Evolutionary conservation across 2,113 vertebrate species (phyloP), one percentile per base, ranked within the genome.

Genomic region (Henicopernis longicauda): DNA sequence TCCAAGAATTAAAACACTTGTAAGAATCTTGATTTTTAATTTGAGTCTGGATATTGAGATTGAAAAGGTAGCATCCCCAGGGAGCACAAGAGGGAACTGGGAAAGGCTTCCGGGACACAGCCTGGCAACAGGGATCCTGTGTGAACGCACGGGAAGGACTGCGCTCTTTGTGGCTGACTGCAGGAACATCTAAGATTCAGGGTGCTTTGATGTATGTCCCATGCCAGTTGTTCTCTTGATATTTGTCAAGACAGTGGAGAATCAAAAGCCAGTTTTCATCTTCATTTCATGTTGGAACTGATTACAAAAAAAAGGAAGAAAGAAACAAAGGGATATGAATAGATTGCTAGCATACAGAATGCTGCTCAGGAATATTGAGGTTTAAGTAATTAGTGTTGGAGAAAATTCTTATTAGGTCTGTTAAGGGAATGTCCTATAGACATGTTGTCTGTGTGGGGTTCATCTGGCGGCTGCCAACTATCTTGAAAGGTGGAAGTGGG

Each of bases 131-230:
- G 26, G 61, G 31, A 32, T 45, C 27, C 72, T 27, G 73, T 42
- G 58, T 42, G 70, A 84, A 32, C 0, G 4, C 55, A 16, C 4
- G 5, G 25, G 11, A 62, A 49, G 18, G 63, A 49, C 83, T 82
- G 62, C 23, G 50, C 0, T 50, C 77, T 36, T 65, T 34, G 47
- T 79, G 69, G 10, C 50, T 76, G 76, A 32, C 52, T 86, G 27
- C 34, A 76, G 40, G 49, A 86, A 49, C 62, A 74, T 83, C 54
- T 71, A 23, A 61, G 45, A 40, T 58, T 54, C 9, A 20, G 66
- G 32, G 25, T n/a, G 38, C 62, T 93, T 88, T 96, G 85, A 66
- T 85, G 55, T 82, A 10, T 49, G 66, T 78, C 77, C 59, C 31
- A 16, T 50, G 45, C 47, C 44, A 81, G 3, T 44, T 86, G 52